Evolutionary conservation across 2,888 invertebrate genomes (phyloP).

Genomic region (Lepidocyrtinus sp.): DNA sequence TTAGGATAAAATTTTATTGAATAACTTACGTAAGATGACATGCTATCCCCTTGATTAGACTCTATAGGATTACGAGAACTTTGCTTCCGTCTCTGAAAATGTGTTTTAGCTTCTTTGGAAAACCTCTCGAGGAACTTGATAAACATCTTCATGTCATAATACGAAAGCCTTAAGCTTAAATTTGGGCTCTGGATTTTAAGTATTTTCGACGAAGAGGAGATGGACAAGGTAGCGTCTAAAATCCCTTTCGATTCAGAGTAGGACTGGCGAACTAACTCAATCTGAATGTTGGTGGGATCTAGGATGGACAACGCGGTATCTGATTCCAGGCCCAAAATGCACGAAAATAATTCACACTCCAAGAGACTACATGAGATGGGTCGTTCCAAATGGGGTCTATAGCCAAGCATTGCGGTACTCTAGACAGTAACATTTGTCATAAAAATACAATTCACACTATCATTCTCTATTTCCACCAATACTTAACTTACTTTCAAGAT

Average conservation of each 20-base stretch:
- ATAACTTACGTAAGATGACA: no score
- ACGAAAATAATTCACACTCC: conserved; percentile 92
- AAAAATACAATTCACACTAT: not conserved
- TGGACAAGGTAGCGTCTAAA: conserved; percentile 69
- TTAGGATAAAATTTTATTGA: no score
- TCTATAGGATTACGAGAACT: not conserved
- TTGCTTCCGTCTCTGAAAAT: conserved; percentile 49
- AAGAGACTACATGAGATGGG: conserved; percentile 90
- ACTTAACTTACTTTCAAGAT: conserved; percentile 81
- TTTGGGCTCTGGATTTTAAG: conserved; percentile 80
- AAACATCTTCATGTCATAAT: conserved; percentile 94
- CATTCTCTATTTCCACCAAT: not conserved
- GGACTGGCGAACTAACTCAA: conserved; percentile 76
- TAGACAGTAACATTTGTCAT: conserved; percentile 72
- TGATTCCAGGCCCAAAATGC: conserved; percentile 90
- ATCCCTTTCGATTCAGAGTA: conserved; percentile 69
- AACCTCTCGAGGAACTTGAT: conserved; percentile 88
- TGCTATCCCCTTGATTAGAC: no score
- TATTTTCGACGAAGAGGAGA: conserved; percentile 68
- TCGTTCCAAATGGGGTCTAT: conserved; percentile 81
- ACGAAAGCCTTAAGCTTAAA: conserved; percentile 88
- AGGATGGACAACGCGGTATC: conserved; percentile 95
- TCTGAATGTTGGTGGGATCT: conserved; percentile 89
- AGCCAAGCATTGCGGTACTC: conserved; percentile 91
- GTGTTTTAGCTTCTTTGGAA: conserved; percentile 66